Percentiles rank a stretch among this genome's conserved stretches.
These are phyloP conservation scores for Acrobasis suavella DNA, from an alignment of 2,888 invertebrate species.

Conservation along the genomic window DNA sequence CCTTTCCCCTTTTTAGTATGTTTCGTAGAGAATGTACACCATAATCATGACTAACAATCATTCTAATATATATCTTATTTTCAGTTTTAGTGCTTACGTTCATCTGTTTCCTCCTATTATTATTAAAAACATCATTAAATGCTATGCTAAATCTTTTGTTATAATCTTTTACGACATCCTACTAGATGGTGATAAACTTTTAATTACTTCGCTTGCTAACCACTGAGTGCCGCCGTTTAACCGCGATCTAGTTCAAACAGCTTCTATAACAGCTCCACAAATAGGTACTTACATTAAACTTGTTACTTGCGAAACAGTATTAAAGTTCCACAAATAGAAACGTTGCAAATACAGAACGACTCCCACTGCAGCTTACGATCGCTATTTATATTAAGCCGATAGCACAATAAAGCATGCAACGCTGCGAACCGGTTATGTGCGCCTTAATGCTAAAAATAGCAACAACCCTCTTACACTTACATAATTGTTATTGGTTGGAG, in stretches of 20 bases:
- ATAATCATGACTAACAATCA: no score
- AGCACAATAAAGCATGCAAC: slow-evolving; percentile 45
- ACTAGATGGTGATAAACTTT: not conserved
- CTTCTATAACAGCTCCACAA: slow-evolving; percentile 35
- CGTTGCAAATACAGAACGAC: slow-evolving; percentile 47
- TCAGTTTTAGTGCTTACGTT: no score
- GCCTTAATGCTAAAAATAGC: slow-evolving; percentile 71
- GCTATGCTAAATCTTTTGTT: no score
- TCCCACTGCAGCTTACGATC: slow-evolving; percentile 44
- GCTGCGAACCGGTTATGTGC: slow-evolving; percentile 54
- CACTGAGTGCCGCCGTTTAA: slow-evolving; percentile 34
- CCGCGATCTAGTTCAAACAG: slow-evolving; percentile 37
- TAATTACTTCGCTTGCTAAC: slow-evolving; percentile 31
- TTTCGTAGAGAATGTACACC: no score
- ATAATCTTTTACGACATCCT: no score
- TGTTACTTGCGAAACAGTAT: slow-evolving; percentile 52
- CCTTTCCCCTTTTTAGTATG: no score
- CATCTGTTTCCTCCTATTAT: no score
- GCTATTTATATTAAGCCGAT: slow-evolving; percentile 52
- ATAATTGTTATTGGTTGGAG: slow-evolving; percentile 75
- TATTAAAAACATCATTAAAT: no score
- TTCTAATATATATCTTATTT: no score
- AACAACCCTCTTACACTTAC: slow-evolving; percentile 67
- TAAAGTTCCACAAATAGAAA: slow-evolving; percentile 62
- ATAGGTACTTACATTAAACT: slow-evolving; percentile 46